These are phyloP conservation scores for Therioaphis trifolii DNA, from an alignment of 2,888 invertebrate genomes.

Conservation along the genomic window DNA sequence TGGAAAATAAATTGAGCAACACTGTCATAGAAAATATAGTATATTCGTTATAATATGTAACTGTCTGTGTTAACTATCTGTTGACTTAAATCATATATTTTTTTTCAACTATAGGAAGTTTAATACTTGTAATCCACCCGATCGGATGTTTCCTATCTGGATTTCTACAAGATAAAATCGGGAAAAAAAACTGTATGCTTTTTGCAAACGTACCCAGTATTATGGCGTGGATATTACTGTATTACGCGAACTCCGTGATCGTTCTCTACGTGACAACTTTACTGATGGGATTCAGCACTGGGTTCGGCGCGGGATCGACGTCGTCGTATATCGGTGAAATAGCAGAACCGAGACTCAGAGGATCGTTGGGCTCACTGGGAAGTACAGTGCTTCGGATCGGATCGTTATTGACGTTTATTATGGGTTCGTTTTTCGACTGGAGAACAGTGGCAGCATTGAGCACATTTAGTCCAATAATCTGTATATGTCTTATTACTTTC, in stretches of 20 bases:
- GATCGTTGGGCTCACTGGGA: conserved; percentile 72
- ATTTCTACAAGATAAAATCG: conserved; percentile 72
- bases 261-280: conserved; percentile 72
- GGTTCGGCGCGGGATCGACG: conserved; percentile 74
- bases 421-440: conserved; percentile 78
- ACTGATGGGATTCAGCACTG: conserved; percentile 72
- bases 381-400: conserved; percentile 71
- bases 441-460: conserved; percentile 75
- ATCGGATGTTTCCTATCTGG: conserved; percentile 74
- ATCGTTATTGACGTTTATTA: conserved; percentile 78
- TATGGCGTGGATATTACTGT: conserved; percentile 73
- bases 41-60: too few species aligned
- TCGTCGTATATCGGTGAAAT: conserved; percentile 74
- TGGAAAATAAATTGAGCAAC: too few species aligned
- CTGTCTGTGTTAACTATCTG: too few species aligned
- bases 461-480: conserved; percentile 70
- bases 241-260: conserved; percentile 71
- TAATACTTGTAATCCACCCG: conserved; percentile 73
- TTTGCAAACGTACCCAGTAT: conserved; percentile 74
- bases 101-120: conserved; percentile 73
- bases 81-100: too few species aligned
- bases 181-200: conserved; percentile 72
- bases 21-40: too few species aligned
- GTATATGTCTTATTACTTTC: conserved; percentile 74
- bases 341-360: conserved; percentile 72